Evolutionary conservation across 1,140 invertebrate species (phyloP), one percentile per base, ranked within the genome.

Genomic region (Gonatopus flavifemur): DNA sequence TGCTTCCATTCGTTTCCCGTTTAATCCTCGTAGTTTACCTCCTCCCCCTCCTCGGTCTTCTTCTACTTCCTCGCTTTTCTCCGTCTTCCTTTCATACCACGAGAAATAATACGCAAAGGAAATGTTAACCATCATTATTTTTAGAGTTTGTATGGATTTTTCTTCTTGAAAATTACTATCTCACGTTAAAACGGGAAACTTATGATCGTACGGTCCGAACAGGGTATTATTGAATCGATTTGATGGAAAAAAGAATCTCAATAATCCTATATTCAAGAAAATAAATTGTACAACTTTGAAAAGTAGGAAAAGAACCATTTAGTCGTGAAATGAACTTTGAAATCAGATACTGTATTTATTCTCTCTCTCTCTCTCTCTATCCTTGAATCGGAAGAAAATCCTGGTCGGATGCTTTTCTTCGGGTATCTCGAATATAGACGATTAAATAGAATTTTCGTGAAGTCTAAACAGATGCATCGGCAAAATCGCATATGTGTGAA

Each of bases 1-100:
- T 78, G 72, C 74, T 75, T 77, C 74, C 74, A 78, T 78, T 78
- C 70, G 70, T 68, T 74, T 76, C 71, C 70, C 74, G 74, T 77
- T n/a, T 75, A 77, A 76, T 77, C 64, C 61, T 58, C 57, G 60
- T 55, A 38, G n/a, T n/a, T n/a, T n/a, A n/a, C n/a, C n/a, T n/a
- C n/a, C n/a, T n/a, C 44, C 52, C 56, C 52, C 59, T 55, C n/a
- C n/a, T n/a, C n/a, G n/a, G n/a, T n/a, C n/a, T n/a, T n/a, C n/a
- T n/a, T n/a, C n/a, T n/a, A n/a, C n/a, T n/a, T n/a, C n/a, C n/a
- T n/a, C n/a, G n/a, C n/a, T n/a, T n/a, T n/a, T n/a, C n/a, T n/a
- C n/a, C n/a, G n/a, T n/a, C n/a, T n/a, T n/a, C n/a, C n/a, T 57
- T 55, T 53, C 55, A 59, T 40, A 54, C 51, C 61, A 57, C 61